phyloP scores from a whole-genome alignment of 2,113 vertebrate genomes.

The Sminthopsis crassicaudata region DNA sequence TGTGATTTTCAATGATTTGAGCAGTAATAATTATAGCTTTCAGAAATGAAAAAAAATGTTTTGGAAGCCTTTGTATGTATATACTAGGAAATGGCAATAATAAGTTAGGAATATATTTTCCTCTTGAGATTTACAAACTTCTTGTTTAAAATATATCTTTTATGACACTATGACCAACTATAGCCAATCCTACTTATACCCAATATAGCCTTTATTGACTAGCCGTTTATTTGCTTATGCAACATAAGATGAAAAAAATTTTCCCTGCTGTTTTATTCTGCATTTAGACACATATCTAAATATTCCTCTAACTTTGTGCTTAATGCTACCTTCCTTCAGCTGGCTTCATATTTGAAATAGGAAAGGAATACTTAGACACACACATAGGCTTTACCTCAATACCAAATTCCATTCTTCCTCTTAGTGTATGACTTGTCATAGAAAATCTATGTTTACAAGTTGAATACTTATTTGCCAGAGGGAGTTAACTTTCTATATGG shows the following conservation, averaged over 20 bases:
- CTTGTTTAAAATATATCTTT: not conserved
- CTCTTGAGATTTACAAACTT: not conserved
- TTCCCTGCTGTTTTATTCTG: not conserved
- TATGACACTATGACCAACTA: not conserved
- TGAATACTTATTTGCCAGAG: not conserved
- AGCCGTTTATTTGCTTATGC: not conserved
- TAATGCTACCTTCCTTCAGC: not conserved
- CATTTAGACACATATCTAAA: not conserved
- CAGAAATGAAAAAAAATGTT: conserved; percentile 34
- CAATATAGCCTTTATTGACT: not conserved
- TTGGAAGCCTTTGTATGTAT: not conserved
- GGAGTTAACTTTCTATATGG: not conserved
- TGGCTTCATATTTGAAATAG: not conserved
- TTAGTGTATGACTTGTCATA: not conserved
- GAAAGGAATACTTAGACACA: not conserved
- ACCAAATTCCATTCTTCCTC: not conserved
- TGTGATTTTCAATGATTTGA: conserved; percentile 34
- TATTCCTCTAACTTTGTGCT: not conserved
- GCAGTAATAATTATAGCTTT: not conserved
- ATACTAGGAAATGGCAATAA: conserved; percentile 19
- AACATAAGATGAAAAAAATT: not conserved
- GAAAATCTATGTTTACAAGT: not conserved
- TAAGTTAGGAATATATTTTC: not conserved
- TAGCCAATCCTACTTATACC: not conserved
- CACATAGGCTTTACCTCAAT: not conserved